Base-by-base conservation (phyloP, 1,140 invertebrate genomes). In the Bombus picipes region DNA sequence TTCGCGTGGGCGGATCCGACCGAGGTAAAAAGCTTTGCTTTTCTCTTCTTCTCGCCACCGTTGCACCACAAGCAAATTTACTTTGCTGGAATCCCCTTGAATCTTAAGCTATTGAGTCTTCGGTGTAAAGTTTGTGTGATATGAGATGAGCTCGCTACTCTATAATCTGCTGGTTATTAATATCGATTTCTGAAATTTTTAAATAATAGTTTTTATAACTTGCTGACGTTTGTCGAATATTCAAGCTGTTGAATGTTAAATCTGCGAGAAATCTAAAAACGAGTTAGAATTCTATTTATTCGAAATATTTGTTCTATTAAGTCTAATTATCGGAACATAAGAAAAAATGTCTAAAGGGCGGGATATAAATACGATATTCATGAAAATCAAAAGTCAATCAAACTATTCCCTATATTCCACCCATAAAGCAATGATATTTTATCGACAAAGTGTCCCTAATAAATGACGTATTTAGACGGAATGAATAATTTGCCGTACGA, bases 1-100 rank as follows among this genome's bases (percentile, higher is more conserved):
- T 25, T 68, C 65, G 72, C 70, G 81, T 87, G 87, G 88, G 78
- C 68, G 78, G 85, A 87, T 53, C 25, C 25, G 25, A 47, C 43
- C 34, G 25, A 57, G 28, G 47, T 73, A 72, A 80, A 89, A 85
- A 75, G 74, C 34, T 81, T 43, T 41, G 13, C 15, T 37, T 47
- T 72, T 72, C 13, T 53, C 15, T 9, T 68, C 15, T 22, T 9
- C 34, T 6, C 12, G 10, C 47, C 32, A 32, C 22, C 70, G 75
- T 71, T 62, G 75, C 82, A 47, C 47, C 41, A n/a, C 18, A 22
- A 1, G 28, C 28, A 18, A 53, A 62, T 39, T 71, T 53, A 59
- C 8, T 25, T 37, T 15, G 41, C 32, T 22, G n/a, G 0, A n/a
- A 34, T 62, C 43, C 65, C 39, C 18, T 41, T 22, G 34, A 32